Evolutionary conservation across 2,888 invertebrate genomes (phyloP).

Genomic region (Drosophila rellima): DNA sequence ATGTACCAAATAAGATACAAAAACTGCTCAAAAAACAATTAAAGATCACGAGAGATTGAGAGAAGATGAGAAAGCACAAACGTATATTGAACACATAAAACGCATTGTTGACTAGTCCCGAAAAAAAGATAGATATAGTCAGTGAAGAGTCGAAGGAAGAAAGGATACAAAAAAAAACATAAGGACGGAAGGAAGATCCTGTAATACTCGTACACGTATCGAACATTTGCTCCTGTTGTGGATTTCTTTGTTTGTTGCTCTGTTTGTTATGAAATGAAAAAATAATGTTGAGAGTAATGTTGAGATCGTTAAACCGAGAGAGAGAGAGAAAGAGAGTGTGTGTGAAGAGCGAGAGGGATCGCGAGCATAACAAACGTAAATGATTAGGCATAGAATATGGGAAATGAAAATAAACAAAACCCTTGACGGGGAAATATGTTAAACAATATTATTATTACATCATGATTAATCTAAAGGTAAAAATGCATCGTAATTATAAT

Average conservation of each 20-base stretch:
- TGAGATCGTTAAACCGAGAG: conserved; percentile 53
- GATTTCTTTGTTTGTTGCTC: conserved; percentile 78
- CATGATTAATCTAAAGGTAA: conserved; percentile 67
- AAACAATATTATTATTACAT: conserved; percentile 74
- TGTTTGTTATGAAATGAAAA: conserved; percentile 70
- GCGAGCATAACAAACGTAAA: conserved; percentile 34
- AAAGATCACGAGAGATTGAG: neutral
- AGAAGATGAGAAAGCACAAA: conserved; percentile 32
- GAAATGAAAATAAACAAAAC: conserved; percentile 31
- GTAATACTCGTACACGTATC: conserved; percentile 31
- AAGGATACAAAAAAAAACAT: neutral
- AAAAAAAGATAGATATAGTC: conserved; percentile 32
- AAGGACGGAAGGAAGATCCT: conserved; percentile 43
- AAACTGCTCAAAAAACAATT: conserved; percentile 72
- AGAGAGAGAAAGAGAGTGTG: neutral
- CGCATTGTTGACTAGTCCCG: conserved; percentile 70
- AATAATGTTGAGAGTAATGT: conserved; percentile 71
- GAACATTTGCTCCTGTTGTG: conserved; percentile 75
- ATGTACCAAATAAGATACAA: conserved; percentile 69
- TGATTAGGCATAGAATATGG: conserved; percentile 60
- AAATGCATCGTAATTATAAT: conserved; percentile 64
- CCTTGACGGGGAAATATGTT: conserved; percentile 63
- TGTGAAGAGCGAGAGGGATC: neutral
- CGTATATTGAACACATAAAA: conserved; percentile 61
- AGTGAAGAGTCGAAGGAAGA: conserved; percentile 6